These are phyloP conservation scores for Galendromus occidentalis DNA, from an alignment of 1,140 invertebrate genomes.

Conservation along the genomic window DNA sequence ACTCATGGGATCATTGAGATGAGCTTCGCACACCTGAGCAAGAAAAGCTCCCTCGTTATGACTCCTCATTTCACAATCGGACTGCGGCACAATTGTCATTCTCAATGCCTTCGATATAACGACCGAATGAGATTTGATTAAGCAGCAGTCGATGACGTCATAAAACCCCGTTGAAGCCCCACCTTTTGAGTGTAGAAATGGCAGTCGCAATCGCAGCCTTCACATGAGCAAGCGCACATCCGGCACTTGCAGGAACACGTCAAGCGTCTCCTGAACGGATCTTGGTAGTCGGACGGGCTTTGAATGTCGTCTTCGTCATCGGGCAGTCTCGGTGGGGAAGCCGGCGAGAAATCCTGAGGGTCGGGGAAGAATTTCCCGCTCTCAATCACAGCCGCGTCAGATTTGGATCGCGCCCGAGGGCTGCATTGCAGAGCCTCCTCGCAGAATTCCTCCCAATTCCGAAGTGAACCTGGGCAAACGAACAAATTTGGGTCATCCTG, in stretches of 20 bases:
- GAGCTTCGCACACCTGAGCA: background rate
- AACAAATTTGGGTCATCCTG: background rate
- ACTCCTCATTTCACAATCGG: too few relatives aligned
- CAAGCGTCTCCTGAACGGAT: slow-evolving; percentile 1
- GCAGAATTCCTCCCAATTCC: slow-evolving; percentile 6
- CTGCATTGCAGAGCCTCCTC: slow-evolving; percentile 1
- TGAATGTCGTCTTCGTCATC: slow-evolving; percentile 1
- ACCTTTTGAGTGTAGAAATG: slow-evolving; percentile 11
- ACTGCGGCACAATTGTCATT: too few relatives aligned
- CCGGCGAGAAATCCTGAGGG: background rate
- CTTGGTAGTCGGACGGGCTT: slow-evolving; percentile 6
- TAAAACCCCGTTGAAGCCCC: background rate
- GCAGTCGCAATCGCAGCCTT: slow-evolving; percentile 1
- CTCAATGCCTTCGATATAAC: too few relatives aligned
- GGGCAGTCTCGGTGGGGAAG: background rate
- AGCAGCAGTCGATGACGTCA: too few relatives aligned
- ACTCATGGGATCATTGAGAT: slow-evolving; percentile 2
- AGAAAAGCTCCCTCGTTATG: too few relatives aligned
- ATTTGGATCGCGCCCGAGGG: slow-evolving; percentile 5
- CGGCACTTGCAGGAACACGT: background rate
- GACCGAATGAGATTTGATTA: too few relatives aligned
- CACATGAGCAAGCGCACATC: background rate
- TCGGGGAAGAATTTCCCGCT: background rate
- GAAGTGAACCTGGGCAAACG: background rate
- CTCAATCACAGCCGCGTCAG: background rate